These are phyloP conservation scores for Leptopterna dolabrata DNA, from an alignment of 2,888 invertebrate species.

Conservation along the genomic window DNA sequence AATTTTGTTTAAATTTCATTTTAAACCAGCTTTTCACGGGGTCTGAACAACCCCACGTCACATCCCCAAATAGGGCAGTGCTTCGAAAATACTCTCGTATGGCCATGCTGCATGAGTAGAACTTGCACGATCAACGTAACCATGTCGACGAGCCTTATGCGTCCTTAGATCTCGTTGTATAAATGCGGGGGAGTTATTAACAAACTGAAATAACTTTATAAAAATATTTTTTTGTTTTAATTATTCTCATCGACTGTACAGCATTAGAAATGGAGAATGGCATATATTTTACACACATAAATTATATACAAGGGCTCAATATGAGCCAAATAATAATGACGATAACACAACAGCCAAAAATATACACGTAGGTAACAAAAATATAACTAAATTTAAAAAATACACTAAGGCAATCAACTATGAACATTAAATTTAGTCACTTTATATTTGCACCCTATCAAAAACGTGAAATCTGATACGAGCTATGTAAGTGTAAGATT, in stretches of 20 bases:
- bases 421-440: background rate
- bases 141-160: too few species aligned
- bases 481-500: too few species aligned
- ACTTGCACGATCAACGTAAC: too few species aligned
- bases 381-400: background rate
- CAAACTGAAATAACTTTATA: background rate
- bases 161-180: too few species aligned
- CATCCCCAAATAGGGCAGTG: too few species aligned
- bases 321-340: conserved; percentile 18
- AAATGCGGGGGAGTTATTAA: background rate
- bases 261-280: background rate
- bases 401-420: background rate
- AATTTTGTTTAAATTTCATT: too few species aligned
- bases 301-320: conserved; percentile 33
- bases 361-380: background rate
- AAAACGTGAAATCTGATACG: background rate
- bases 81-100: too few species aligned
- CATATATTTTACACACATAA: background rate
- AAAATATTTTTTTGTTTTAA: conserved; percentile 15
- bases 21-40: too few species aligned
- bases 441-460: too few species aligned
- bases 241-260: conserved; percentile 26
- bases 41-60: too few species aligned
- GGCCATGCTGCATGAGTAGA: too few species aligned
- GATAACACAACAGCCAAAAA: conserved; percentile 14